Conservation (phyloP, 2,888 invertebrate species). For the Plusia festucae region DNA sequence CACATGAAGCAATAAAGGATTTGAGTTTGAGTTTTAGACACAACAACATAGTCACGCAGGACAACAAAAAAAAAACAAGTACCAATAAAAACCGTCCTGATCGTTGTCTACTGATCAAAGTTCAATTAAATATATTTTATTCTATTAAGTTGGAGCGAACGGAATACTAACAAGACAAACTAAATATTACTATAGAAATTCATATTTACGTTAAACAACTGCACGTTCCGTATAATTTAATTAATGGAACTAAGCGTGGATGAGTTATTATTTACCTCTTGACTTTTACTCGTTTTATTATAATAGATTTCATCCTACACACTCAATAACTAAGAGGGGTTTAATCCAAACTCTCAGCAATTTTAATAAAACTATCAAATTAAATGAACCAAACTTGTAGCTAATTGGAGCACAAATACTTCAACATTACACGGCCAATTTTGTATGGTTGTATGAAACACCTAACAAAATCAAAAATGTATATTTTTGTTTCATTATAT, state of each 20-base stretch:
- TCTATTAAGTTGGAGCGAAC: background rate
- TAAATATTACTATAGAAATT: conserved; percentile 17
- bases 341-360: background rate
- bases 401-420: background rate
- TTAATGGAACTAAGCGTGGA: conserved; percentile 8
- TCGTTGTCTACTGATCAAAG: too few species aligned
- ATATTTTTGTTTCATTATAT: background rate
- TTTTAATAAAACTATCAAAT: conserved; percentile 20
- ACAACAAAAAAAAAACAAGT: too few species aligned
- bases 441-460: too few species aligned
- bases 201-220: conserved; percentile 16
- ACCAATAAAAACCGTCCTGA: too few species aligned
- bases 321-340: background rate
- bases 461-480: background rate
- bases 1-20: too few species aligned
- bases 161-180: background rate
- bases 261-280: background rate
- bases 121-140: too few species aligned
- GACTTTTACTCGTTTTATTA: background rate
- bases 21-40: too few species aligned
- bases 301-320: background rate
- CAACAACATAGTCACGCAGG: too few species aligned
- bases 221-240: conserved; percentile 9
- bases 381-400: background rate
- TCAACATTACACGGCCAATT: background rate